These are phyloP conservation scores for Leptodirus hochenwartii DNA, from an alignment of 2,888 invertebrate species.

Conservation along the genomic window DNA sequence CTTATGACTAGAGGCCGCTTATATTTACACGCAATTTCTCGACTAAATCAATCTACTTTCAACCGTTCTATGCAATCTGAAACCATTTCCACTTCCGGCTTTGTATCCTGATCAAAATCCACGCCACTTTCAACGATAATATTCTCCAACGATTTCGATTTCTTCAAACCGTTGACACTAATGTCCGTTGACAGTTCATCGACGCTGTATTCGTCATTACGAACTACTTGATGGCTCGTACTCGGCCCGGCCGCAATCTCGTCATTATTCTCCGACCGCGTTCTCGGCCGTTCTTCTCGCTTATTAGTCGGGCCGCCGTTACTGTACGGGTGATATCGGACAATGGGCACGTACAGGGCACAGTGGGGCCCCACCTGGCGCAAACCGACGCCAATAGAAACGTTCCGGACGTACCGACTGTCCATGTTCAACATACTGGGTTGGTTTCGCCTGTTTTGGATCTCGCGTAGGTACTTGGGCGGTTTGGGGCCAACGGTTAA, in stretches of 20 bases:
- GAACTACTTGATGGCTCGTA: slow-evolving; percentile 17
- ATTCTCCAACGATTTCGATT: slow-evolving; percentile 42
- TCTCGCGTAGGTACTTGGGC: slow-evolving; percentile 35
- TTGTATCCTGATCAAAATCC: slow-evolving; percentile 10
- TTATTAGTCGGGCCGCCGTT: too few species aligned
- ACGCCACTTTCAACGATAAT: slow-evolving; percentile 26
- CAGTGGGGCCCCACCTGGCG: slow-evolving; percentile 32
- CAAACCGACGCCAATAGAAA: slow-evolving; percentile 41
- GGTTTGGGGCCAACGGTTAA: slow-evolving; percentile 38
- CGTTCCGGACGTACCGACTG: slow-evolving; percentile 41
- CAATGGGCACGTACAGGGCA: too few species aligned
- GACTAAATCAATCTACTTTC: slow-evolving; percentile 40
- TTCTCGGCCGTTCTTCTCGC: slow-evolving; percentile 34
- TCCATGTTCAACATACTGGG: slow-evolving; percentile 31
- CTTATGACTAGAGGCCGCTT: too few species aligned
- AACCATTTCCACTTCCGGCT: slow-evolving; percentile 39
- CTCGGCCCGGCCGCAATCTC: slow-evolving; percentile 16
- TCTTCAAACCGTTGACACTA: slow-evolving; percentile 29
- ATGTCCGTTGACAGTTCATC: slow-evolving; percentile 19
- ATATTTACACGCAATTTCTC: too few species aligned
- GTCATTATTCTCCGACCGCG: slow-evolving; percentile 44
- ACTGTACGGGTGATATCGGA: slow-evolving; percentile 38
- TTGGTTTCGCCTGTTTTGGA: slow-evolving; percentile 24
- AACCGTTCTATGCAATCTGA: slow-evolving; percentile 42
- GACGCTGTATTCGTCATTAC: slow-evolving; percentile 18